Conservation (phyloP, 2,888 invertebrate species). For the Polietes domitor region DNA sequence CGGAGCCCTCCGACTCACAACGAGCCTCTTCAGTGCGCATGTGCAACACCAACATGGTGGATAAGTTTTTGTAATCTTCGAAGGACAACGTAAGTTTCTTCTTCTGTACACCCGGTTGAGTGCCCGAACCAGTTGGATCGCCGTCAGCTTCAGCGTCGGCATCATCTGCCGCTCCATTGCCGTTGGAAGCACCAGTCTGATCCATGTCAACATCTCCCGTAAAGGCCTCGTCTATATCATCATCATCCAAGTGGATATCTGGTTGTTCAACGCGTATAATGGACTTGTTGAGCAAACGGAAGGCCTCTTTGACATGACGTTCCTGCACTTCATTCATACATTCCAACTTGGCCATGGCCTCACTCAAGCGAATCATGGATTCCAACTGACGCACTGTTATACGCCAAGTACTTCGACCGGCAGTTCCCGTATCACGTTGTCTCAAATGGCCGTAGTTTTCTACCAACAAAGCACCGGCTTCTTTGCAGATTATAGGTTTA, state of each 20-base stretch:
- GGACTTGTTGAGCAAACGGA: conserved; percentile 94
- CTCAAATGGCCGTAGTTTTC: conserved; percentile 94
- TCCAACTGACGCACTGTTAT: conserved; percentile 98
- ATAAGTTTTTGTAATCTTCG: conserved; percentile 95
- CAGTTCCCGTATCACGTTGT: conserved; percentile 88
- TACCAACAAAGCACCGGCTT: conserved; percentile 91
- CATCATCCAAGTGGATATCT: conserved; percentile 95
- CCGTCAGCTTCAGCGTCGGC: conserved; percentile 78
- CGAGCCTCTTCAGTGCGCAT: conserved; percentile 92
- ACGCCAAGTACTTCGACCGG: conserved; percentile 92
- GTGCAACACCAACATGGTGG: conserved; percentile 94
- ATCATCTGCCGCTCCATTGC: conserved; percentile 43
- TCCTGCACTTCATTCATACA: conserved; percentile 94
- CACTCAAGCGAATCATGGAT: conserved; percentile 96
- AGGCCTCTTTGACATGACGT: conserved; percentile 95
- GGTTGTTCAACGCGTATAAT: conserved; percentile 99
- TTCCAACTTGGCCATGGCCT: conserved; percentile 97
- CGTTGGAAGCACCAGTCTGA: conserved; percentile 73
- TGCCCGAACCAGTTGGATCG: conserved; percentile 68
- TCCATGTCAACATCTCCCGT: conserved; percentile 82
- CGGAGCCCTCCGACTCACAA: conserved; percentile 84
- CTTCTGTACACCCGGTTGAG: conserved; percentile 81
- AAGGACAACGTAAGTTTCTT: conserved; percentile 92
- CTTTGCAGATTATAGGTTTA: conserved; percentile 92
- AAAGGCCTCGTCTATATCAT: conserved; percentile 81